phyloP scores from a whole-genome alignment of 1,140 invertebrate species.

The Rhopalosiphum maidis region DNA sequence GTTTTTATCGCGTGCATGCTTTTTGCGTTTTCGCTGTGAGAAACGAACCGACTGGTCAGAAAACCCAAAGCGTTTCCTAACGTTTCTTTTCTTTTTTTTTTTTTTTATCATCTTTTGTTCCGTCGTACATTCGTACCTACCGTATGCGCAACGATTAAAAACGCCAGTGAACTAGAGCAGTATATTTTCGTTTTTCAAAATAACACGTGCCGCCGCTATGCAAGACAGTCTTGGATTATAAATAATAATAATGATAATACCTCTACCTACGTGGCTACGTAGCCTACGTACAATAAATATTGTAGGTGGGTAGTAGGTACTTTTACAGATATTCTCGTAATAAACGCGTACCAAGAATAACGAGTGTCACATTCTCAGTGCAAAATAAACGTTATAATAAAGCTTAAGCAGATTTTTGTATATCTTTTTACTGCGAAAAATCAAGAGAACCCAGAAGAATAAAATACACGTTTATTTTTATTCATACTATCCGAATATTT shows the following conservation, averaged over 20 bases:
- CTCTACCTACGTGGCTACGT: background rate
- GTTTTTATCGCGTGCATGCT: background rate
- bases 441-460: background rate
- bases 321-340: background rate
- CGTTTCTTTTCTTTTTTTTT: too few species aligned
- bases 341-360: background rate
- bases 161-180: background rate
- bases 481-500: background rate
- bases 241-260: background rate
- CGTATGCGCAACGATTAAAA: background rate
- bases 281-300: background rate
- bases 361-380: background rate
- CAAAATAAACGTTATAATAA: background rate
- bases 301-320: background rate
- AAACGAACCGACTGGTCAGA: background rate
- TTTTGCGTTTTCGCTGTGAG: background rate
- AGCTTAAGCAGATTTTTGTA: background rate
- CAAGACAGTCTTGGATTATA: background rate
- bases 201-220: background rate
- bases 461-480: background rate
- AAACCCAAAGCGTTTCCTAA: background rate
- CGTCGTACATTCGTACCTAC: too few species aligned
- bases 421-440: too few species aligned
- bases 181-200: background rate
- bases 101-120: background rate